phyloP scores from a whole-genome alignment of 2,797 vertebrate genomes.

The Smutsia gigantea region DNA sequence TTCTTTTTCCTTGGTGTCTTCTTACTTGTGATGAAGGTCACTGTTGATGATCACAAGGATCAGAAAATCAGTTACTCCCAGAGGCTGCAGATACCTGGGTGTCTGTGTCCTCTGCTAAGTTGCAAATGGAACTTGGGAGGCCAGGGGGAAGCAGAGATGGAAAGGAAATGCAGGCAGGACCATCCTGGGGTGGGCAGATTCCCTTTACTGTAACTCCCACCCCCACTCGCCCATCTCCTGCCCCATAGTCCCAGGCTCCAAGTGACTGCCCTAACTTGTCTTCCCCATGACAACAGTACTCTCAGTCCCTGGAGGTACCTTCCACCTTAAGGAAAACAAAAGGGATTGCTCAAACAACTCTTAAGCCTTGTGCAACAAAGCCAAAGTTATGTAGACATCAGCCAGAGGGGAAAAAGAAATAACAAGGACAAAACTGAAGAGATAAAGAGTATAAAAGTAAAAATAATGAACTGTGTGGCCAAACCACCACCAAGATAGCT shows the following conservation, averaged over 20 bases:
- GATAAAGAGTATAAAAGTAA: not conserved
- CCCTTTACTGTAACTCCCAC: not conserved
- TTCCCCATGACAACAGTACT: not conserved
- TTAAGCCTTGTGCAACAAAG: not conserved
- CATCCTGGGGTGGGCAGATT: not conserved
- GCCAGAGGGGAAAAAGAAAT: not conserved
- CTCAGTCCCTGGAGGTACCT: not conserved
- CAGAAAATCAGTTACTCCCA: not conserved
- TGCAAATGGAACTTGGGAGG: not conserved
- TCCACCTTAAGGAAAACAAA: not conserved
- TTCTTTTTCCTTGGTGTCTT: not conserved
- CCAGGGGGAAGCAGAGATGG: rapidly evolving
- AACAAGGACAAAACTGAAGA: not conserved
- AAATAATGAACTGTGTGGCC: slow-evolving; percentile 21
- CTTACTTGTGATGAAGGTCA: not conserved
- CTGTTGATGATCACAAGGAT: not conserved
- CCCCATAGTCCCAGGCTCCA: not conserved
- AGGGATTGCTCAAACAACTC: not conserved
- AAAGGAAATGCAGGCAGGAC: not conserved
- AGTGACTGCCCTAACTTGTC: not conserved
- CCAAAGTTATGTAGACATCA: not conserved
- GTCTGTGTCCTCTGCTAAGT: not conserved
- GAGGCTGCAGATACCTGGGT: not conserved
- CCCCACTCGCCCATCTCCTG: not conserved
- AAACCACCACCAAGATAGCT: not conserved